These are phyloP conservation scores for Lagocephalus sceleratus DNA, from an alignment of 2,797 vertebrate genomes.

Conservation along the genomic window DNA sequence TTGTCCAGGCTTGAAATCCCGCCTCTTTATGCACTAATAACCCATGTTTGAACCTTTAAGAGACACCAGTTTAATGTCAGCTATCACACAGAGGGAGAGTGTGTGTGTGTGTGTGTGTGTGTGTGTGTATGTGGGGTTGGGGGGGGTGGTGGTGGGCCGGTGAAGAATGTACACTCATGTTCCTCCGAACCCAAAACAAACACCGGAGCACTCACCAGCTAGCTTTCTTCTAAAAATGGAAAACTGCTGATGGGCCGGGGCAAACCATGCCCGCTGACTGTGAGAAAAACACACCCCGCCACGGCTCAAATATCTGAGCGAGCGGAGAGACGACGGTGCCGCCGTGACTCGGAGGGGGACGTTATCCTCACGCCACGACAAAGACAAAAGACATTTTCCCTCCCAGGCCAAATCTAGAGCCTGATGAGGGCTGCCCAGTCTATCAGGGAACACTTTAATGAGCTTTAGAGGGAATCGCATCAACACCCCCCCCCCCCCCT, in stretches of 20 bases:
- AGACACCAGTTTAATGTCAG: conserved; percentile 29
- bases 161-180: conserved; percentile 60
- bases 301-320: not conserved
- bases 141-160: conserved; percentile 50
- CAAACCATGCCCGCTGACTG: conserved; percentile 22
- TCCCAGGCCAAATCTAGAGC: not conserved
- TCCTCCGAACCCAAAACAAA: conserved; percentile 74
- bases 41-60: conserved; percentile 32
- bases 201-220: conserved; percentile 57
- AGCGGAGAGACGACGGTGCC: not conserved
- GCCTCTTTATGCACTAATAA: conserved; percentile 22
- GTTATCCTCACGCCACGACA: not conserved
- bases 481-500: too few species aligned
- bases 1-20: conserved; percentile 36
- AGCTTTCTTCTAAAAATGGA: conserved; percentile 77
- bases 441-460: not conserved
- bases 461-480: too few species aligned
- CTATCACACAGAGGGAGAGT: conserved; percentile 56
- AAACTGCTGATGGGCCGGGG: conserved; percentile 58
- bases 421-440: not conserved
- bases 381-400: not conserved
- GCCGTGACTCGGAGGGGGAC: not conserved
- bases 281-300: not conserved
- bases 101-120: too few species aligned
- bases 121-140: too few species aligned